phyloP scores from a whole-genome alignment of 2,888 invertebrate species.

The Stomorhina lunata region DNA sequence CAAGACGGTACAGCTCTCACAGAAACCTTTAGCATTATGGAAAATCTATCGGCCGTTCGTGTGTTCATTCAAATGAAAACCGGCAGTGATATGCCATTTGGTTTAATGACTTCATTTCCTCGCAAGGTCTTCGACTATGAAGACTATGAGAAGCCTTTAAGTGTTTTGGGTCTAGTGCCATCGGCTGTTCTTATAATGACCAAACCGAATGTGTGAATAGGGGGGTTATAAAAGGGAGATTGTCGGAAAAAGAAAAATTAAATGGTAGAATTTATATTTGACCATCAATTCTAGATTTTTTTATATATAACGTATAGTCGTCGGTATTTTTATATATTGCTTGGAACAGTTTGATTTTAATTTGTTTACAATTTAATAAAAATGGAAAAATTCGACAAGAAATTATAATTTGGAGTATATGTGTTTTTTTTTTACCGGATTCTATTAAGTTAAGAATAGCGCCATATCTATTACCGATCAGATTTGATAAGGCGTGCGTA shows the following conservation, averaged over 20 bases:
- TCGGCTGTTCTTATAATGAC: conserved; percentile 91
- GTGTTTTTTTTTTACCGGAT: not conserved
- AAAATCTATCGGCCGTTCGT: conserved; percentile 94
- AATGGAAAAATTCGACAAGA: not conserved
- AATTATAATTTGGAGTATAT: not conserved
- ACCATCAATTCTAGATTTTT: not conserved
- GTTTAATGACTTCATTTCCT: conserved; percentile 95
- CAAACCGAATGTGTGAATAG: conserved; percentile 77
- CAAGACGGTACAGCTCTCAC: conserved; percentile 87
- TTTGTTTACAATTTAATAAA: conserved; percentile 45
- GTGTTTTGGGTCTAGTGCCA: conserved; percentile 90
- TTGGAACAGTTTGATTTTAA: conserved; percentile 39
- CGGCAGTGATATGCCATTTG: conserved; percentile 87
- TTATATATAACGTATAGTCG: not conserved
- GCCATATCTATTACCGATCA: too few species aligned
- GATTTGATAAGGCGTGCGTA: too few species aligned
- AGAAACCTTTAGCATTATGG: conserved; percentile 91
- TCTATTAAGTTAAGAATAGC: not conserved
- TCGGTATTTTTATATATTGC: conserved; percentile 42
- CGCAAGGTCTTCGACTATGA: conserved; percentile 91
- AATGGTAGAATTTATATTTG: not conserved
- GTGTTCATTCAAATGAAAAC: conserved; percentile 91
- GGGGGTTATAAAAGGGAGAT: not conserved
- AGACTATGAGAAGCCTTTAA: conserved; percentile 93
- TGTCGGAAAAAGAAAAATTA: not conserved